Base-by-base conservation (phyloP, 2,888 invertebrate species). In the Phytoseiulus persimilis region DNA sequence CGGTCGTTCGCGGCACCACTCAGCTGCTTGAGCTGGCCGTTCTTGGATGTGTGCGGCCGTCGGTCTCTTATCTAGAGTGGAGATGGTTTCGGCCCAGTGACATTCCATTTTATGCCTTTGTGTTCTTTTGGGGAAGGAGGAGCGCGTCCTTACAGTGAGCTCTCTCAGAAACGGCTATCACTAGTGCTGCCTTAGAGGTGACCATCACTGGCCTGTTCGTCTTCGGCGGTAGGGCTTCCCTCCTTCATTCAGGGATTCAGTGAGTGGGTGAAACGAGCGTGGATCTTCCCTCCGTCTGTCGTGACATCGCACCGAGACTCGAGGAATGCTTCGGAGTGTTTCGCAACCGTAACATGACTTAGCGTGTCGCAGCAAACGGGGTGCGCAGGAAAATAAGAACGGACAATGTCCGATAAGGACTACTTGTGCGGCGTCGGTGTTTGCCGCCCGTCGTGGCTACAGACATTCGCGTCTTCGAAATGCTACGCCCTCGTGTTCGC, bases 341-440 rank as follows among this genome's bases (percentile, higher is more conserved):
- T 39, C 39, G 39, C 3, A 39, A 39, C 5, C 39, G 9, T 39
- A 39, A 39, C 39, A 39, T 39, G 39, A 28, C 65, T 23, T 65
- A 65, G 65, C 18, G 65, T 28, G 65, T 23, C 28, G 18, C 65
- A 65, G 18, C 18, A 1, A 28, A 28, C 5, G 18, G 1, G 28
- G 65, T 65, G 65, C 87, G 32, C 45, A 6, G 28, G 33, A 6
- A 31, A 18, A 87, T 11, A 87, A 87, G 28, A 6, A 9, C 32
- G 6, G 28, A 23, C 0, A 6, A 87, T 87, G 87, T 14, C 45
- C 0, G 33, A 45, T 33, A 87, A 87, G 45, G 87, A 87, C 33
- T 87, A 87, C n/a, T 23, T 87, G 33, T 87, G 87, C 39, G 87
- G 87, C 28, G 87, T 87, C 39, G n/a, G 87, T 14, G 87, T 33